These are phyloP conservation scores for Athalia cordata DNA, from an alignment of 2,888 invertebrate genomes.

Conservation along the genomic window DNA sequence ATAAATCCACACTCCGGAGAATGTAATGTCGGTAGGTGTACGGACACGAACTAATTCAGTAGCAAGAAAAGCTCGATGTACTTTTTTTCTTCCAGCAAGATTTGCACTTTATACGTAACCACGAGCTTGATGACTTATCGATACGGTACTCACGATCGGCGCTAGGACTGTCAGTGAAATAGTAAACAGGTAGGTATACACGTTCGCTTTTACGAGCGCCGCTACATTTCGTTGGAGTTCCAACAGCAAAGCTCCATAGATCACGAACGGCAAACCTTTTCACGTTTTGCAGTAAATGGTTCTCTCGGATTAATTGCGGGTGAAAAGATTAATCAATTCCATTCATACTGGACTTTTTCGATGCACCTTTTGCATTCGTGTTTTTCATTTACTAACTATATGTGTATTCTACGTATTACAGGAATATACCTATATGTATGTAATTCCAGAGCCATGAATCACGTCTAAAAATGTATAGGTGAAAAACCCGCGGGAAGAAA, in stretches of 20 bases:
- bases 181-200: constrained; percentile 25
- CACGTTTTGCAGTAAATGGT: constrained; percentile 5
- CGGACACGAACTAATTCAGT: constrained; percentile 3
- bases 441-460: too few species aligned
- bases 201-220: constrained; percentile 18
- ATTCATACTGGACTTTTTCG: not conserved
- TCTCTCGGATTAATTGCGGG: not conserved
- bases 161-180: constrained; percentile 10
- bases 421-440: too few species aligned
- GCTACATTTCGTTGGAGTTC: not conserved
- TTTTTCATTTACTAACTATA: not conserved
- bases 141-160: constrained; percentile 4
- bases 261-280: constrained; percentile 6
- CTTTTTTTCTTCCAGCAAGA: constrained; percentile 6
- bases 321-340: constrained; percentile 19
- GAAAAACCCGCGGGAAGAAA: too few species aligned
- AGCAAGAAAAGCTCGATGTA: constrained; percentile 19
- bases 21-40: constrained; percentile 13
- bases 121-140: constrained; percentile 35
- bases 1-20: constrained; percentile 17
- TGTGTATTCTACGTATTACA: not conserved
- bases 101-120: constrained; percentile 27
- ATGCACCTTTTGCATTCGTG: constrained; percentile 4
- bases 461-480: too few species aligned
- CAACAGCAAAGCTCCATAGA: not conserved